Conservation (phyloP, 2,797 vertebrate genomes). For the Octomys mimax region DNA sequence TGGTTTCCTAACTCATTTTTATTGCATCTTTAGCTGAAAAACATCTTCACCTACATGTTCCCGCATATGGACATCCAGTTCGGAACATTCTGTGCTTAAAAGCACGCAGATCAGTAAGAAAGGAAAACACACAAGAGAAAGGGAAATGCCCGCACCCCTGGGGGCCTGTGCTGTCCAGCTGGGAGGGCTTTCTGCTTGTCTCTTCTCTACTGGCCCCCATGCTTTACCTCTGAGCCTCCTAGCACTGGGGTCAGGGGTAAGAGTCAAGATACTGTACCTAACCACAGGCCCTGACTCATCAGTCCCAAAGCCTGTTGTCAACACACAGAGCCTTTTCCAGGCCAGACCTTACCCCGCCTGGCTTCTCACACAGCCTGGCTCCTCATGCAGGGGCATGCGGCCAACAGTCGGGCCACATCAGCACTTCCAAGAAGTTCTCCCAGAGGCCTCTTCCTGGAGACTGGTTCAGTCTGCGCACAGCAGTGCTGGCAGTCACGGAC, state of each 20-base stretch:
- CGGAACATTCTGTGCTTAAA: not conserved
- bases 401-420: not conserved
- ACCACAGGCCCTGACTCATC: not conserved
- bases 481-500: not conserved
- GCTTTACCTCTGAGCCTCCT: not conserved
- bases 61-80: not conserved
- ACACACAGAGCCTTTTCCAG: not conserved
- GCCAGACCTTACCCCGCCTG: not conserved
- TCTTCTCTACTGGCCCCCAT: not conserved
- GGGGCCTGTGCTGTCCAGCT: not conserved
- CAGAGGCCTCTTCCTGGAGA: not conserved
- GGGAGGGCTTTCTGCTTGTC: not conserved
- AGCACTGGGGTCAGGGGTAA: not conserved
- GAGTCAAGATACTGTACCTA: not conserved
- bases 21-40: constrained; percentile 50
- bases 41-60: not conserved
- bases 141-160: not conserved
- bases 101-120: not conserved
- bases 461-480: not conserved
- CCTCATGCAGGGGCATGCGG: not conserved
- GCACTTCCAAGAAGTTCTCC: constrained; percentile 30
- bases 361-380: not conserved
- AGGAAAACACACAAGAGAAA: not conserved
- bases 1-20: constrained; percentile 36
- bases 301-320: not conserved